These are phyloP conservation scores for Cephalopachus bancanus DNA, from an alignment of 2,797 vertebrate species.

Conservation along the genomic window DNA sequence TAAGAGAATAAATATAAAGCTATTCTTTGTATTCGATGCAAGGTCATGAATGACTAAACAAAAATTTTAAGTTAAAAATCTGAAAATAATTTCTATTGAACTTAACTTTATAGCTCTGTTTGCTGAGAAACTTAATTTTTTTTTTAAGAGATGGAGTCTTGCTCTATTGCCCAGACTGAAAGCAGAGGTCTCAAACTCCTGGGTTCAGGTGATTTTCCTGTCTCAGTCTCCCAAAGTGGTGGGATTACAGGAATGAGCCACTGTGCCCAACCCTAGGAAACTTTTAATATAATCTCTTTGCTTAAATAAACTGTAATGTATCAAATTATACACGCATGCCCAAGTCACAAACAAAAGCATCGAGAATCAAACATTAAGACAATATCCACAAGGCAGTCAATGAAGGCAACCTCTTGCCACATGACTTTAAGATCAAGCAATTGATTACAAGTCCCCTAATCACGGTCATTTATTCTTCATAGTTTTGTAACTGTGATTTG, in stretches of 20 bases:
- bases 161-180: no score
- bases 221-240: no score
- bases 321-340: neutral
- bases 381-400: neutral
- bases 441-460: neutral
- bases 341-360: neutral
- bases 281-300: neutral
- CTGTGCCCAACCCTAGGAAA: neutral
- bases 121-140: neutral
- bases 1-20: neutral
- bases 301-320: neutral
- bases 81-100: neutral
- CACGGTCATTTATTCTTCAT: neutral
- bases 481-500: neutral
- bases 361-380: neutral
- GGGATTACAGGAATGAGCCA: no score
- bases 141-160: no score
- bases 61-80: neutral
- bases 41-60: neutral
- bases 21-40: neutral
- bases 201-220: no score
- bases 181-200: no score
- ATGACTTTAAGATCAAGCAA: neutral
- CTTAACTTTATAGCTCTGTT: neutral
- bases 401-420: neutral